Conservation (phyloP, 2,888 invertebrate genomes). For the Tetramorium bicarinatum region DNA sequence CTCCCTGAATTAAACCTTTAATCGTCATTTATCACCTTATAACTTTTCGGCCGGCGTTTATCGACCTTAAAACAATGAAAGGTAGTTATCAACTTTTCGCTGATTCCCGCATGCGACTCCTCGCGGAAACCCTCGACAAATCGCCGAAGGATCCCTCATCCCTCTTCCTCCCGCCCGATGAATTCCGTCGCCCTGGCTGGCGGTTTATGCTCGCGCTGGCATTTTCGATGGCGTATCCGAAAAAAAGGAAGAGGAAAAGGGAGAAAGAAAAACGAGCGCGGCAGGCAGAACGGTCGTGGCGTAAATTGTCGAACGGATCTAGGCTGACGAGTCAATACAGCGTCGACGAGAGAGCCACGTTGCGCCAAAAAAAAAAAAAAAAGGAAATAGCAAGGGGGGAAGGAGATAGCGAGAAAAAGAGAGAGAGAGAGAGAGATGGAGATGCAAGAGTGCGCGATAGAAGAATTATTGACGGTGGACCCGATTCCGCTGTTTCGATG, state of each 20-base stretch:
- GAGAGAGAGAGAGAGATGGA: background rate
- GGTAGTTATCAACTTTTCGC: constrained; percentile 47
- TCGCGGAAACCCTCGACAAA: constrained; percentile 17
- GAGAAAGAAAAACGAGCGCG: constrained; percentile 42
- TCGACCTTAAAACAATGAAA: constrained; percentile 47
- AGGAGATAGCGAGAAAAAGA: background rate
- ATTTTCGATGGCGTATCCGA: constrained; percentile 58
- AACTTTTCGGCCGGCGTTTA: constrained; percentile 16
- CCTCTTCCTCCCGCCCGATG: constrained; percentile 36
- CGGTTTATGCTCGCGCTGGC: constrained; percentile 71
- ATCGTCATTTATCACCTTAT: constrained; percentile 38
- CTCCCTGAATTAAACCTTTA: constrained; percentile 27
- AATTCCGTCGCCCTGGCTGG: constrained; percentile 55
- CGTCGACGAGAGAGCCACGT: constrained; percentile 59
- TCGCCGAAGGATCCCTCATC: constrained; percentile 13
- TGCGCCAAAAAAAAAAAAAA: constrained; percentile 32
- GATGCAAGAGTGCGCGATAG: constrained; percentile 40
- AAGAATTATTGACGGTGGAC: constrained; percentile 56
- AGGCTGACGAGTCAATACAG: constrained; percentile 68
- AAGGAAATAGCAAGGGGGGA: background rate
- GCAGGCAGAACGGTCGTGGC: constrained; percentile 33
- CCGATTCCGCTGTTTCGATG: constrained; percentile 55
- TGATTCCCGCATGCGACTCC: background rate
- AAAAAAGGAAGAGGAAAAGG: constrained; percentile 25
- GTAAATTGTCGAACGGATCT: constrained; percentile 65